Conservation (phyloP, 92 coral and sea anemone species). For the Bergia sp. region DNA sequence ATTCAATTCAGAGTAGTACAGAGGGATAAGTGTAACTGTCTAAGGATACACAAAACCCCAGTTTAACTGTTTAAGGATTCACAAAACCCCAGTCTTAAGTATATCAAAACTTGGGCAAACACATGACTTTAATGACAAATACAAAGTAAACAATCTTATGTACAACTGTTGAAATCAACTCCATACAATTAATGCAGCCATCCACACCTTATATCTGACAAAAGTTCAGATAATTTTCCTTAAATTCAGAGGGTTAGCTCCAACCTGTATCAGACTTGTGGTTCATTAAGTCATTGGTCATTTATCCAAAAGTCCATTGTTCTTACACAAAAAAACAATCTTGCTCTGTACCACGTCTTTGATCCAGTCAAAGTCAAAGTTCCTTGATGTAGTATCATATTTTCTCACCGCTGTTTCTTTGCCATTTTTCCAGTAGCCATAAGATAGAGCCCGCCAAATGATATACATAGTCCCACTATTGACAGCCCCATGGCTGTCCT, state of each 20-base stretch:
- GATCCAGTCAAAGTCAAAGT: background rate
- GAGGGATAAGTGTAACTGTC: too few species aligned
- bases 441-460: conserved; percentile 80
- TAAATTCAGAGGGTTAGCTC: background rate
- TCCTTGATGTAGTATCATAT: background rate
- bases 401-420: conserved; percentile 55
- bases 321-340: background rate
- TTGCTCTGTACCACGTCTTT: background rate
- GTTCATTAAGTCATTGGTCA: background rate
- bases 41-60: background rate
- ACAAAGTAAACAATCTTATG: too few species aligned
- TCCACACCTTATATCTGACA: background rate
- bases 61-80: background rate
- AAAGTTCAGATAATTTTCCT: background rate
- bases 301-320: background rate
- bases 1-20: too few species aligned
- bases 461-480: conserved; percentile 73
- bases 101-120: background rate
- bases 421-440: conserved; percentile 83
- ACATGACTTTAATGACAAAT: background rate
- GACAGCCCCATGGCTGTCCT: conserved; percentile 89
- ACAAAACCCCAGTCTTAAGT: background rate
- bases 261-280: background rate
- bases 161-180: background rate
- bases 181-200: background rate